Evolutionary conservation across 1,140 invertebrate genomes (phyloP).

Genomic region (Zaprionus vittiger): DNA sequence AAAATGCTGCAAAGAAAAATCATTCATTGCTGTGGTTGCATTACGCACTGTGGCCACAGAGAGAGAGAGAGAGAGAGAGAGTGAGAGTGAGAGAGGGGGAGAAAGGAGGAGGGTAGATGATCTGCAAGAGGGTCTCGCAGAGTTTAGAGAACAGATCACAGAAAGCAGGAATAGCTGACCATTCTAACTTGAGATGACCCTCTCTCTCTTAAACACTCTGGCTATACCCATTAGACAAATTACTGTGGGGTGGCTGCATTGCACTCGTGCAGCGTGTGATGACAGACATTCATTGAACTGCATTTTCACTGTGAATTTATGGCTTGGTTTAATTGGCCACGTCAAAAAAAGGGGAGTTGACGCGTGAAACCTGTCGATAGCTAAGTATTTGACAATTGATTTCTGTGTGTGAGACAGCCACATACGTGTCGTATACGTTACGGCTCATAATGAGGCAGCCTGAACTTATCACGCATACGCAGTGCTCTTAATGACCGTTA

Average conservation of each 20-base stretch:
- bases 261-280: background rate
- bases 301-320: conserved; percentile 50
- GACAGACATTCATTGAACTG: conserved; percentile 67
- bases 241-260: background rate
- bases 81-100: too few species aligned
- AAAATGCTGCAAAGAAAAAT: conserved; percentile 17
- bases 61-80: background rate
- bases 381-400: conserved; percentile 44
- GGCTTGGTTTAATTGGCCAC: conserved; percentile 70
- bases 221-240: background rate
- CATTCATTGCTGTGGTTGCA: conserved; percentile 9
- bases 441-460: conserved; percentile 39
- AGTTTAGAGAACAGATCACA: too few species aligned
- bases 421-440: conserved; percentile 39
- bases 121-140: too few species aligned
- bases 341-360: conserved; percentile 59
- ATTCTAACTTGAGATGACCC: too few species aligned
- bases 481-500: conserved; percentile 69
- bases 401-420: background rate
- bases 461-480: conserved; percentile 71
- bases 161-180: too few species aligned
- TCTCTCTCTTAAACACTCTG: too few species aligned
- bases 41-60: background rate
- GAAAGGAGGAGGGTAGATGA: background rate
- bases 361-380: conserved; percentile 56